Base-by-base conservation (phyloP, 2,797 vertebrate species). In the Phylloscopus collybita region DNA sequence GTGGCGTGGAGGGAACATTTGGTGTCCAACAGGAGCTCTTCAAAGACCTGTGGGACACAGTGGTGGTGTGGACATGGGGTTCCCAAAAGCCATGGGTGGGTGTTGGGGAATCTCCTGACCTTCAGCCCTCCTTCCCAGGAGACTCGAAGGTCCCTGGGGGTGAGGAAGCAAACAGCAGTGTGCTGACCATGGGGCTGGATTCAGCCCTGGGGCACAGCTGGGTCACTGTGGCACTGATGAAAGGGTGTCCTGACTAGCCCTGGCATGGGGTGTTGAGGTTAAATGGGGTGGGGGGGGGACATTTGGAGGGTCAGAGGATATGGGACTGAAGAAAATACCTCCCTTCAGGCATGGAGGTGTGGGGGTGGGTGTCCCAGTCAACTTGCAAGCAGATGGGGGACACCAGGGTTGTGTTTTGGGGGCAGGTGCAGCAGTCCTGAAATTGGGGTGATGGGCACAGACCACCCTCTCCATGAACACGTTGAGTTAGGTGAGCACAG, bases 161-260 rank as follows among this genome's bases (percentile, higher is more conserved):
- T 98, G 86, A 98, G 97, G 78, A 98, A 98, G 87, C 98, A 98
- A 59, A 98, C 98, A 1, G 98, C 97, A 2, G 98, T 97, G 2
- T 98, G 98, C 34, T 97, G 96, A 57, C 97, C 98, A 40, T 98
- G 96, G 92, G 98, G 98, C 82, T 98, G 98, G 88, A 98, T 98
- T 98, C 98, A 98, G 57, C 98, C 98, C 93, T 98, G 97, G 27
- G 95, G 47, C 95, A 95, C 70, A 98, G 95, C 98, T 98, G 98
- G 23, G 96, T 98, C 98, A 98, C 98, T 92, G 98, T 98, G 94
- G 98, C 97, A 4, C 98, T 97, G 9, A 98, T 98, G 61, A 91
- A 95, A 13, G 76, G 80, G 27, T 74, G 92, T 59, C 98, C 98
- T 2, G 98, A 98, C 20, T 74, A 96, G 71, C 97, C 98, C 29